These are phyloP conservation scores for Metallyticus violacea DNA, from an alignment of 2,888 invertebrate species.

Conservation along the genomic window DNA sequence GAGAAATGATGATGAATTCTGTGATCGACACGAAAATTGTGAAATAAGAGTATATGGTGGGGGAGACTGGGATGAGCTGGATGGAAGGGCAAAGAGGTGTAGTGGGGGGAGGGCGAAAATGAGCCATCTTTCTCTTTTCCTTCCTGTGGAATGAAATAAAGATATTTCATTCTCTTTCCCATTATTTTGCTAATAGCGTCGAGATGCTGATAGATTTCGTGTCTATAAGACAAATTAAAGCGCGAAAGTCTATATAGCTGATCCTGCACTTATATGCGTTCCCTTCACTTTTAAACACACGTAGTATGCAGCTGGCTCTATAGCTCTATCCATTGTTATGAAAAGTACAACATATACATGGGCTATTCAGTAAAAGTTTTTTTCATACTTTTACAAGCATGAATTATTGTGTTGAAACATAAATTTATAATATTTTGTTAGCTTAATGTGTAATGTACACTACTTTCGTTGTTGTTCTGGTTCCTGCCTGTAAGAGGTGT, in stretches of 20 bases:
- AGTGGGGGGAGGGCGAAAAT: background rate
- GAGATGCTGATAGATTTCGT: background rate
- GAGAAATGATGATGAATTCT: conserved; percentile 11
- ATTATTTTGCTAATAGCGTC: background rate
- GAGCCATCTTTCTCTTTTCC: background rate
- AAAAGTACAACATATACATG: too few species aligned
- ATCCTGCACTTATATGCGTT: background rate
- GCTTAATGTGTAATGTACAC: too few species aligned
- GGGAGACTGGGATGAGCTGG: background rate
- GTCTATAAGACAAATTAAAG: background rate
- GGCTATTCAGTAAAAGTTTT: too few species aligned
- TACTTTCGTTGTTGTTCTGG: too few species aligned
- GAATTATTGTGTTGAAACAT: too few species aligned
- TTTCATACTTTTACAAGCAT: too few species aligned
- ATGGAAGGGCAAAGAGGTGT: background rate
- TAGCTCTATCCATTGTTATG: too few species aligned
- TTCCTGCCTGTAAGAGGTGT: too few species aligned
- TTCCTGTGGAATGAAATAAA: background rate
- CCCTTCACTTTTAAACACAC: too few species aligned
- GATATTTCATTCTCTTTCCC: background rate
- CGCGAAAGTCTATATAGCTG: background rate
- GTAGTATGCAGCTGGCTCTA: too few species aligned
- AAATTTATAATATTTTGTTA: too few species aligned
- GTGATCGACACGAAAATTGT: conserved; percentile 13
- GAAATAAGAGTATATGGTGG: background rate